Conservation (phyloP, 2,797 vertebrate species). For the Eptatretus atami region DNA sequence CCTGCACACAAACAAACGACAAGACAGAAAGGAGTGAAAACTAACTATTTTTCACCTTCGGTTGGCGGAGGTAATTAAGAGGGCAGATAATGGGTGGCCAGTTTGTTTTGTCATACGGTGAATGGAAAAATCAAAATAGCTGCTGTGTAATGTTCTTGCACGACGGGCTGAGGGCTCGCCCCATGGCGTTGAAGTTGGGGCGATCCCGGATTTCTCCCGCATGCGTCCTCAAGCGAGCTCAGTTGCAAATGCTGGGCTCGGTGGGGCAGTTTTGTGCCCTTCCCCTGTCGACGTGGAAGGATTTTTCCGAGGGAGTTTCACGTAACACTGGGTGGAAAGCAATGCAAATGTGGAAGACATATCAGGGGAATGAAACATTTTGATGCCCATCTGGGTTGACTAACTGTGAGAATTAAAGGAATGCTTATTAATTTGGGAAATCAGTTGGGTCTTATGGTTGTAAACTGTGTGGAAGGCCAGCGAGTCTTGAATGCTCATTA, state of each 20-base stretch:
- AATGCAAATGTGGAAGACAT: too few species aligned
- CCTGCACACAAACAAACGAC: too few species aligned
- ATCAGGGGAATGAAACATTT: too few species aligned
- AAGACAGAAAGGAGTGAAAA: background rate
- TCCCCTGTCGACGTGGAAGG: constrained; percentile 70
- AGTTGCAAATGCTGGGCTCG: constrained; percentile 65
- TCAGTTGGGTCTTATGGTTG: too few species aligned
- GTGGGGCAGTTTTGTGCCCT: constrained; percentile 51
- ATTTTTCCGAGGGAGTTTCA: constrained; percentile 85
- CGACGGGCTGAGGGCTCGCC: constrained; percentile 91
- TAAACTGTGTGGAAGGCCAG: too few species aligned
- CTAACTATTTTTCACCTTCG: background rate
- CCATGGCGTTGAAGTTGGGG: constrained; percentile 90
- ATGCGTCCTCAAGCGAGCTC: constrained; percentile 85
- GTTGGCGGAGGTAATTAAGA: background rate
- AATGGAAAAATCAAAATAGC: constrained; percentile 42
- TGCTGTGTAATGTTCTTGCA: constrained; percentile 83
- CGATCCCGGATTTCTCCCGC: constrained; percentile 89
- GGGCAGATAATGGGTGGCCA: background rate
- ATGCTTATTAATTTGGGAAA: too few species aligned
- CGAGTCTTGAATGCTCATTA: too few species aligned
- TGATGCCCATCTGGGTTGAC: too few species aligned
- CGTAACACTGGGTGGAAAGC: constrained; percentile 10
- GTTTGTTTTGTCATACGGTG: constrained; percentile 6
- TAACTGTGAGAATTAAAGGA: too few species aligned